These are phyloP conservation scores for Tragopan temminckii DNA, from an alignment of 2,797 vertebrate species.

Conservation along the genomic window DNA sequence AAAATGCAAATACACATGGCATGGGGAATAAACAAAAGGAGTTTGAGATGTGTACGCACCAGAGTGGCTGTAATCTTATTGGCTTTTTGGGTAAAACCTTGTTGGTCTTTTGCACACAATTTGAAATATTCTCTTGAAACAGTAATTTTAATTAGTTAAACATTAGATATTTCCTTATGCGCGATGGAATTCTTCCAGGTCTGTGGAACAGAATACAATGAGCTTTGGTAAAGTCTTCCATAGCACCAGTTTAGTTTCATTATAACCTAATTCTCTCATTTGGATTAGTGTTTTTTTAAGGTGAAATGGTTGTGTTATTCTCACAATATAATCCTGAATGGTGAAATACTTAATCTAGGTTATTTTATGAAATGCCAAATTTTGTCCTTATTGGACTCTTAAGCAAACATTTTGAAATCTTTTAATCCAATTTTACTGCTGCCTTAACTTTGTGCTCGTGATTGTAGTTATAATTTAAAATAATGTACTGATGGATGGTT, in stretches of 20 bases:
- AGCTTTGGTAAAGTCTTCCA: neutral
- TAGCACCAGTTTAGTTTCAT: neutral
- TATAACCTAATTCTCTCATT: neutral
- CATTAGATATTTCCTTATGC: neutral
- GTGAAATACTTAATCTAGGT: neutral
- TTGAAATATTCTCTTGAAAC: neutral
- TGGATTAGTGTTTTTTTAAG: neutral
- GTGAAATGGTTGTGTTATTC: neutral
- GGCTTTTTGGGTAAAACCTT: neutral
- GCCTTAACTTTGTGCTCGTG: neutral
- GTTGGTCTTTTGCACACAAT: neutral
- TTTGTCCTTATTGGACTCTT: neutral
- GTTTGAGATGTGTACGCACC: neutral
- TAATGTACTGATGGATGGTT: neutral
- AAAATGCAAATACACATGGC: neutral
- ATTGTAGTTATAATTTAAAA: neutral
- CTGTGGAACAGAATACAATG: rapidly evolving
- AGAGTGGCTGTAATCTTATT: neutral
- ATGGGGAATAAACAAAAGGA: neutral
- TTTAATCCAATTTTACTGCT: neutral
- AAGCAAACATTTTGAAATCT: neutral
- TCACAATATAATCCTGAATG: neutral
- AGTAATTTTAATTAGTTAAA: neutral
- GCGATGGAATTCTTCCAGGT: neutral
- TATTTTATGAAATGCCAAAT: neutral